Conservation (phyloP, 2,888 invertebrate genomes). For the Melanargia galathea region DNA sequence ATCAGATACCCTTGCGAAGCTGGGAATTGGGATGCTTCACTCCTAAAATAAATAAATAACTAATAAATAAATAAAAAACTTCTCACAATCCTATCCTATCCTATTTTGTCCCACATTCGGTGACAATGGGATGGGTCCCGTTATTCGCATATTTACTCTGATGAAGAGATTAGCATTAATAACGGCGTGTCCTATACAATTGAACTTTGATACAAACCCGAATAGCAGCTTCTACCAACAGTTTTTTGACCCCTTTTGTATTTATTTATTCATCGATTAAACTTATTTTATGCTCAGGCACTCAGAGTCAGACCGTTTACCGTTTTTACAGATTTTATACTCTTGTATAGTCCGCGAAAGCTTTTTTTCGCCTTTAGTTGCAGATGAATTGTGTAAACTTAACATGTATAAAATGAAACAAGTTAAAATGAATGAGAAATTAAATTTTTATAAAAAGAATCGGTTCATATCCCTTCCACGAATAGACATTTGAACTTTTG, state of each 20-base stretch:
- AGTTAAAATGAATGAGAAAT: too few relatives aligned
- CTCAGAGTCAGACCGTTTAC: slow-evolving; percentile 17
- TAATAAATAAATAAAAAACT: background rate
- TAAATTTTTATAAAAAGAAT: too few relatives aligned
- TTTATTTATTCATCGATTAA: slow-evolving; percentile 26
- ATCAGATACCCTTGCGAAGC: too few relatives aligned
- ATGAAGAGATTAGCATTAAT: slow-evolving; percentile 39
- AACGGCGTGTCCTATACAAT: slow-evolving; percentile 35
- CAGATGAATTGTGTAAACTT: too few relatives aligned
- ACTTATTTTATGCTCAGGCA: background rate
- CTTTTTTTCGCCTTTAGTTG: too few relatives aligned
- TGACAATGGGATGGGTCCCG: slow-evolving; percentile 33
- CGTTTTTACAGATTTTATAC: background rate
- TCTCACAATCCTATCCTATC: slow-evolving; percentile 10
- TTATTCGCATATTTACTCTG: slow-evolving; percentile 30
- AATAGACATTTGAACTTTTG: too few relatives aligned
- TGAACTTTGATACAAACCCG: slow-evolving; percentile 41
- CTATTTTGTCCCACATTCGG: slow-evolving; percentile 17
- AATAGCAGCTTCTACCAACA: slow-evolving; percentile 38
- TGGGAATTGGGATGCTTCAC: too few relatives aligned
- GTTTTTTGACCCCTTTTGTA: slow-evolving; percentile 52
- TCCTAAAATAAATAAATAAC: too few relatives aligned
- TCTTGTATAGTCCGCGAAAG: too few relatives aligned
- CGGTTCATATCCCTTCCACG: too few relatives aligned
- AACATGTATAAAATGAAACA: too few relatives aligned